Evolutionary conservation across 2,888 invertebrate genomes (phyloP), one percentile per base, ranked within the genome.

Genomic region (Lutraria lutraria): DNA sequence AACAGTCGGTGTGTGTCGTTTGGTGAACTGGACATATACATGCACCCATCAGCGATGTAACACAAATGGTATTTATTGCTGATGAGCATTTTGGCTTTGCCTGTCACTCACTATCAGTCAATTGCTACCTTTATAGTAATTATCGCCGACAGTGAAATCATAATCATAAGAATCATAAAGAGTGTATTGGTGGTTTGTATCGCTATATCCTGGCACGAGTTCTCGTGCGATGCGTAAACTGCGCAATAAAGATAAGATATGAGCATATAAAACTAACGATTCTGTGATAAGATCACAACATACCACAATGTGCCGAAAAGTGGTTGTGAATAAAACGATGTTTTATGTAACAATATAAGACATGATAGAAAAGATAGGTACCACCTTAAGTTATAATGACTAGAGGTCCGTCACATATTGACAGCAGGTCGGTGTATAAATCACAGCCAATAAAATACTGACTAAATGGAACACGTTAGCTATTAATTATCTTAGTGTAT

Each of bases 161-260:
- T 25, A 29, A 25, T 72, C 72, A 29, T 21, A 72, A 52, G 83
- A 72, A 72, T 15, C 52, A 52, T 19, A 72, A 52, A 19, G 72
- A 52, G 52, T 53, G 53, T 52, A 84, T 16, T 29, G 29, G 6
- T 53, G 25, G 72, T 25, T 52, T 68, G 43, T 25, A 84, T 43
- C 29, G 52, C 83, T n/a, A 43, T 53, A 52, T 52, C 29, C 63
- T 84, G 83, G 83, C 83, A 84, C 83, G 52, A 43, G 72, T 3
- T 84, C 72, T 25, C 83, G 53, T 72, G 83, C 72, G 6, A 21
- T 68, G 52, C 53, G 72, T 25, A 29, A 84, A 53, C 52, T 13
- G 16, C 53, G 72, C 72, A 84, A 72, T 84, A 63, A 83, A 84
- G 52, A 84, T 63, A 72, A 84, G 72, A 72, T 72, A 72, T 13